Evolutionary conservation across 1,140 invertebrate genomes (phyloP).

Genomic region (Arion vulgaris): DNA sequence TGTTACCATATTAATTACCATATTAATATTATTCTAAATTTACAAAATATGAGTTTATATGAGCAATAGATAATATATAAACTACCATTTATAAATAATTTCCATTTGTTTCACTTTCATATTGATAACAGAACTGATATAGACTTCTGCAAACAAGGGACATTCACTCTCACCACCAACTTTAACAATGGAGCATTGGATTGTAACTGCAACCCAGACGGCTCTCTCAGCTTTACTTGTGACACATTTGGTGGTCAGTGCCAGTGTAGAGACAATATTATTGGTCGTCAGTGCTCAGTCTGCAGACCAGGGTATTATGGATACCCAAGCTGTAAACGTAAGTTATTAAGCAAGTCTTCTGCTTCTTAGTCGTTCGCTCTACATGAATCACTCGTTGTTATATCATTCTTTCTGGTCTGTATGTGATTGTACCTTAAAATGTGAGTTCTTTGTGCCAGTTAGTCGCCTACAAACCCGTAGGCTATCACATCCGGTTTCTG

Average conservation of each 20-base stretch:
- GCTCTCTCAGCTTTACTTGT: constrained; percentile 87
- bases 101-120: not conserved
- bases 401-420: too few species aligned
- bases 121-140: constrained; percentile 43
- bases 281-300: constrained; percentile 90
- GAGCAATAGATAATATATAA: too few species aligned
- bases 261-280: constrained; percentile 92
- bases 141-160: constrained; percentile 74
- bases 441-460: too few species aligned
- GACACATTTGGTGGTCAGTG: constrained; percentile 96
- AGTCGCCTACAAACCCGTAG: too few species aligned
- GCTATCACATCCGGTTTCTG: too few species aligned
- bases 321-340: constrained; percentile 90
- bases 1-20: too few species aligned
- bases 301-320: constrained; percentile 95
- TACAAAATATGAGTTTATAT: too few species aligned
- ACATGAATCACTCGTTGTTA: too few species aligned
- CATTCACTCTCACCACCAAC: constrained; percentile 94
- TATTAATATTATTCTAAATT: too few species aligned
- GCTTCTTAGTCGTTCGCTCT: not conserved
- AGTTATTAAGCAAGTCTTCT: too few species aligned
- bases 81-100: too few species aligned
- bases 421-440: too few species aligned
- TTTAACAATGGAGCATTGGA: constrained; percentile 93
- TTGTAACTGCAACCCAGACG: constrained; percentile 92